phyloP scores from a whole-genome alignment of 2,113 vertebrate genomes.

The Gnathonemus longibarbis region DNA sequence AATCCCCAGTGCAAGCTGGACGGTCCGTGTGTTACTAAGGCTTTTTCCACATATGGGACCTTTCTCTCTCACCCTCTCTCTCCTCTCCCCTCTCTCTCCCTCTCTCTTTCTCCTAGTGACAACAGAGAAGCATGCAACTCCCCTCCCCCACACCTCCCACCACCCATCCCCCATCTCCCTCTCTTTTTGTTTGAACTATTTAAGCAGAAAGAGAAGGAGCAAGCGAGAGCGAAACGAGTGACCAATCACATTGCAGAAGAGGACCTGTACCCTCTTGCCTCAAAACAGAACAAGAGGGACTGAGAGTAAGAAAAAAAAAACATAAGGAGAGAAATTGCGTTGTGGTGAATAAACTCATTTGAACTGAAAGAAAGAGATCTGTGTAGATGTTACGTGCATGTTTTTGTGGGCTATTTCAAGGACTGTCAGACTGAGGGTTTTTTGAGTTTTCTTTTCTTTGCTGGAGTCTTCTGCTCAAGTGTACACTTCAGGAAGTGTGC shows the following conservation, averaged over 20 bases:
- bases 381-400: conserved; percentile 5
- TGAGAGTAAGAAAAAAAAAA: conserved; percentile 18
- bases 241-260: conserved; percentile 51
- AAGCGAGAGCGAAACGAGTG: conserved; percentile 36
- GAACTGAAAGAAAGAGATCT: background rate
- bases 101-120: conserved; percentile 50
- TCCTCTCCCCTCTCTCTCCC: conserved; percentile 28
- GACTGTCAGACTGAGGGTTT: background rate
- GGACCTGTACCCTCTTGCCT: conserved; percentile 36
- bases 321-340: background rate
- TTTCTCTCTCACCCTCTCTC: conserved; percentile 30
- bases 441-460: background rate
- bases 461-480: background rate
- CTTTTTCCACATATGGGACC: conserved; percentile 65
- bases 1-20: conserved; percentile 58
- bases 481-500: background rate
- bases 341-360: background rate
- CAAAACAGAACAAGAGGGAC: conserved; percentile 25
- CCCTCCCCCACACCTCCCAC: conserved; percentile 51
- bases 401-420: background rate
- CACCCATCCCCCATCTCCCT: conserved; percentile 45
- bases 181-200: conserved; percentile 68
- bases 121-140: conserved; percentile 57
- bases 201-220: conserved; percentile 46
- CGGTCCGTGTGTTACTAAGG: conserved; percentile 49